phyloP scores from a whole-genome alignment of 1,140 invertebrate genomes.

The Ganaspis sp. region DNA sequence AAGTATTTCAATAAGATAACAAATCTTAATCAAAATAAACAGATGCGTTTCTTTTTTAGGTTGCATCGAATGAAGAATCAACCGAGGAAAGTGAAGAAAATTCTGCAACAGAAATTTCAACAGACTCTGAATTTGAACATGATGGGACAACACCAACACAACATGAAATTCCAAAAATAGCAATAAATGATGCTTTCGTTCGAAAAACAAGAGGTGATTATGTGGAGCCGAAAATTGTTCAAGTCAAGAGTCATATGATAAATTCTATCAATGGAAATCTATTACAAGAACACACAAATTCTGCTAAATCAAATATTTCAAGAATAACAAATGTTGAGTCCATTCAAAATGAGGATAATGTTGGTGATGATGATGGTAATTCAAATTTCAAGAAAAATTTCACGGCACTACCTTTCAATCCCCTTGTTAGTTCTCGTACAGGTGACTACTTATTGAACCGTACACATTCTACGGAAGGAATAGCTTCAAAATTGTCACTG shows the following conservation, averaged over 20 bases:
- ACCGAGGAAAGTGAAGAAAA: constrained; percentile 83
- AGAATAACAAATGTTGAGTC: constrained; percentile 69
- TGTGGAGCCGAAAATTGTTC: constrained; percentile 78
- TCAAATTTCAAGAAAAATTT: constrained; percentile 2
- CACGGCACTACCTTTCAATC: constrained; percentile 59
- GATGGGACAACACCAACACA: constrained; percentile 84
- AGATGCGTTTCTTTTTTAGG: constrained; percentile 70
- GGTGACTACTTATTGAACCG: constrained; percentile 86
- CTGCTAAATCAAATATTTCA: constrained; percentile 74
- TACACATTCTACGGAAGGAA: constrained; percentile 89
- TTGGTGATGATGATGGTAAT: no score
- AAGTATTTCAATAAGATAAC: no score
- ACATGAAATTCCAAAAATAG: constrained; percentile 81
- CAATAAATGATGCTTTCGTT: constrained; percentile 80
- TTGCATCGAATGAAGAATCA: constrained; percentile 83
- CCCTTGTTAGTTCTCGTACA: constrained; percentile 75
- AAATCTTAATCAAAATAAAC: background rate
- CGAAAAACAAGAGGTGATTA: constrained; percentile 75
- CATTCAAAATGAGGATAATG: background rate
- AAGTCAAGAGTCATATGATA: constrained; percentile 76
- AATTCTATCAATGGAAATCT: constrained; percentile 67
- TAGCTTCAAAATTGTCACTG: constrained; percentile 89
- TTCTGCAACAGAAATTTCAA: constrained; percentile 93
- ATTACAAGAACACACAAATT: constrained; percentile 39
- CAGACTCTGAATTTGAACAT: constrained; percentile 92